Conservation (phyloP, 2,113 vertebrate genomes). For the Clupea harengus region DNA sequence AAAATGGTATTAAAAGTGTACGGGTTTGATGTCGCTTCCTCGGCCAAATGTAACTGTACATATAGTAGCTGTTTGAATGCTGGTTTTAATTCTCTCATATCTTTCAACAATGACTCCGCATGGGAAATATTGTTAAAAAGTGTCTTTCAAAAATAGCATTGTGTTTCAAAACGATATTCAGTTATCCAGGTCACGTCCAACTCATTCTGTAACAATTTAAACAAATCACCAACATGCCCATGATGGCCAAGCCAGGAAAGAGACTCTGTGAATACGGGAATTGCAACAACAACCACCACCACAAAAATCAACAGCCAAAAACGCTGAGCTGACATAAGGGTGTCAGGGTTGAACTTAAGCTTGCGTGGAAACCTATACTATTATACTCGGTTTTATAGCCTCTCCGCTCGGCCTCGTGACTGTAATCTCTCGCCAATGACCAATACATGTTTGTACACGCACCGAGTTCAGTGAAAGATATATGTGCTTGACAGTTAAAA, state of each 20-base stretch:
- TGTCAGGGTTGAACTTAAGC: not conserved
- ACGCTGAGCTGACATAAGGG: not conserved
- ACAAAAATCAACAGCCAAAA: not conserved
- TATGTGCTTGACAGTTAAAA: constrained; percentile 41
- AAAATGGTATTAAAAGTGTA: not conserved
- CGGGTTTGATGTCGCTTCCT: not conserved
- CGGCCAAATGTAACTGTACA: not conserved
- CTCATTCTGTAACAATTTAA: not conserved
- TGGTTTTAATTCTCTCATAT: not conserved
- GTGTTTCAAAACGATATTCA: not conserved
- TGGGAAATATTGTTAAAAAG: not conserved
- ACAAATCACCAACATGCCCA: not conserved
- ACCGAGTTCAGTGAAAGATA: not conserved
- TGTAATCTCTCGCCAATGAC: not conserved
- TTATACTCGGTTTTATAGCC: not conserved
- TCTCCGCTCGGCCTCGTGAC: not conserved
- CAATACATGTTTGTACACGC: not conserved
- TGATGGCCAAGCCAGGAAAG: not conserved
- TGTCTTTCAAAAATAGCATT: not conserved
- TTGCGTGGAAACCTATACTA: not conserved
- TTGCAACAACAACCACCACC: not conserved
- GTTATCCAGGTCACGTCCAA: not conserved
- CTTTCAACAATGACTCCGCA: not conserved
- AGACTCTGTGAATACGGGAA: not conserved
- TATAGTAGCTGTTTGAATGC: not conserved